Evolutionary conservation across 2,797 vertebrate genomes (phyloP).

Genomic region (Rhynchonycteris naso): DNA sequence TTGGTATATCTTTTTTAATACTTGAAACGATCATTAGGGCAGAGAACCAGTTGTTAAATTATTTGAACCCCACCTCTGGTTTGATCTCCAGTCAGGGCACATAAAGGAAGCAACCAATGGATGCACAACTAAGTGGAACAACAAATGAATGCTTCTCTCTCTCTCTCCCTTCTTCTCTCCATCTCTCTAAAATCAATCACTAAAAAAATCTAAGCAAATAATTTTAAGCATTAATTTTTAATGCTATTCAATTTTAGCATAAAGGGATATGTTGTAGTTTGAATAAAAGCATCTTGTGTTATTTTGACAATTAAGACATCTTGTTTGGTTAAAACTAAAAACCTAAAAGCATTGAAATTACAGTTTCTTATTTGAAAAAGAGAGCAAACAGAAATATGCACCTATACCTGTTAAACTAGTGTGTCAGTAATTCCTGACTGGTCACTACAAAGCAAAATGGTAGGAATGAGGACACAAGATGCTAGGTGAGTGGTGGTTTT

Average conservation of each 20-base stretch:
- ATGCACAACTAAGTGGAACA: no score
- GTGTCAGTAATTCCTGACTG: not conserved
- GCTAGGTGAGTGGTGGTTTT: not conserved
- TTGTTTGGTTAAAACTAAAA: slow-evolving; percentile 48
- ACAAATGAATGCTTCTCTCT: no score
- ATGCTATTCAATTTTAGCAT: not conserved
- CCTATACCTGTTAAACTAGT: not conserved
- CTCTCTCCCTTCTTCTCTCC: no score
- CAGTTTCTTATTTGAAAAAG: slow-evolving; percentile 23
- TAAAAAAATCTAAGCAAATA: slow-evolving; percentile 25
- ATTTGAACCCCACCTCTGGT: no score
- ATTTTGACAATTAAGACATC: slow-evolving; percentile 19
- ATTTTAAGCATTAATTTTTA: slow-evolving; percentile 11
- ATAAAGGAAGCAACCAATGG: no score
- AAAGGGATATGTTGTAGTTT: not conserved
- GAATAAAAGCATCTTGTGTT: slow-evolving; percentile 42
- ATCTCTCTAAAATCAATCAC: no score
- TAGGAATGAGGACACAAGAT: slow-evolving; percentile 10
- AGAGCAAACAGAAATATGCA: not conserved
- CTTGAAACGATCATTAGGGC: no score
- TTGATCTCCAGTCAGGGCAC: no score
- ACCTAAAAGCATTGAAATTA: not conserved
- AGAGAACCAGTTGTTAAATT: no score
- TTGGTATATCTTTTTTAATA: no score
- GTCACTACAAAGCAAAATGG: not conserved